Evolutionary conservation across 2,888 invertebrate genomes (phyloP), one percentile per base, ranked within the genome.

Genomic region (Spicauda simplicius): DNA sequence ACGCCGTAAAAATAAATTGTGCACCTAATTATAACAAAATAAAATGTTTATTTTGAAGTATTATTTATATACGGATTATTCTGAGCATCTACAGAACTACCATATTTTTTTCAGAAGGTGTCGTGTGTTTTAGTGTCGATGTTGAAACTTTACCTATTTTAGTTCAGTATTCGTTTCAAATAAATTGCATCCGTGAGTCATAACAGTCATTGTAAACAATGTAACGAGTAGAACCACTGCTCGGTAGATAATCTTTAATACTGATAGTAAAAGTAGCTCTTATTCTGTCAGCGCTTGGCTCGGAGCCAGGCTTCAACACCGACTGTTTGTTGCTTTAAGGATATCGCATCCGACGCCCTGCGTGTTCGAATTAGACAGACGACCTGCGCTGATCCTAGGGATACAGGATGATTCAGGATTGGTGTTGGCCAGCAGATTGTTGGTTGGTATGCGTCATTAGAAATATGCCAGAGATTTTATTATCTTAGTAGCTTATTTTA

Each of bases 251-350:
- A 25, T 25, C 25, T 14, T 11, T 41, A 41, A 41, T 41, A 41
- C 10, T 41, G 56, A 37, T 56, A 56, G 33, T 56, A 56, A 33
- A 33, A 25, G 33, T 16, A 11, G 56, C 18, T 56, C 56, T 56
- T 56, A 37, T 56, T 56, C 56, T 37, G 56, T 56, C 56, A 56
- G 56, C 37, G 56, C 33, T 12, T 56, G 55, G 55, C 55, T n/a
- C 10, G 14, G 7, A 6, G 55, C 55, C 55, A 56, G 16, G 3
- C 16, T 41, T 41, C 14, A 41, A 33, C 33, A 56, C 10, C 0
- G 8, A 6, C 30, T 56, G 55, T 56, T 56, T 56, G 11, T 56
- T 30, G 33, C n/a, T 14, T 33, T 16, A 30, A 56, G 55, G 55
- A 33, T 56, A 56, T 33, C 14, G 14, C 14, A 41, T 14, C 41